Evolutionary conservation across 2,888 invertebrate genomes (phyloP).

Genomic region (Sarcophaga rosellei): DNA sequence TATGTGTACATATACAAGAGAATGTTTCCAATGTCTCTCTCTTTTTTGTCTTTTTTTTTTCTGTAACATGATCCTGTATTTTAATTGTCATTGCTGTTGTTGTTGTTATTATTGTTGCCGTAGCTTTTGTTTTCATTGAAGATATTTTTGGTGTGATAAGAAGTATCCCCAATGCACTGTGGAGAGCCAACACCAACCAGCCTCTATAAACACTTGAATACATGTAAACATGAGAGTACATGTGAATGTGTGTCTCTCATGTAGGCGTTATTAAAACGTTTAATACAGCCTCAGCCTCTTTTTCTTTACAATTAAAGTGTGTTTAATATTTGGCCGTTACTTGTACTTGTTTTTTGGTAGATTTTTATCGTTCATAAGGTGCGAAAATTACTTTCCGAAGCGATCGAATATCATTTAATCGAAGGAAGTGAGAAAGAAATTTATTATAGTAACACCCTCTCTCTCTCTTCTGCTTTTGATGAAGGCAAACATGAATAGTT

Average conservation of each 20-base stretch:
- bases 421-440: not conserved
- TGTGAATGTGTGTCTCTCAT: conserved; percentile 22
- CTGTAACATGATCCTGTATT: conserved; percentile 66
- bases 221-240: conserved; percentile 5
- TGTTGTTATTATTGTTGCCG: conserved; percentile 30
- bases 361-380: conserved; percentile 61
- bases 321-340: conserved; percentile 40
- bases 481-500: not conserved
- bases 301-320: conserved; percentile 45
- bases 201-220: conserved; percentile 30
- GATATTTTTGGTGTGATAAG: conserved; percentile 61
- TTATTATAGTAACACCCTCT: conserved; percentile 22
- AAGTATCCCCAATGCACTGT: not conserved
- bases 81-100: conserved; percentile 61
- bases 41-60: not conserved
- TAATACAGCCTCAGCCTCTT: conserved; percentile 42
- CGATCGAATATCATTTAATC: conserved; percentile 59
- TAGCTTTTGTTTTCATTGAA: not conserved
- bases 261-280: conserved; percentile 61
- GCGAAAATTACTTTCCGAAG: conserved; percentile 41
- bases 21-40: not conserved
- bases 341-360: conserved; percentile 36
- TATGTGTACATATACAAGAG: no score
- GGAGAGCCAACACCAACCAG: conserved; percentile 16
- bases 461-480: not conserved